These are phyloP conservation scores for Ciconia stormi DNA, from an alignment of 2,113 vertebrate genomes.

Conservation along the genomic window DNA sequence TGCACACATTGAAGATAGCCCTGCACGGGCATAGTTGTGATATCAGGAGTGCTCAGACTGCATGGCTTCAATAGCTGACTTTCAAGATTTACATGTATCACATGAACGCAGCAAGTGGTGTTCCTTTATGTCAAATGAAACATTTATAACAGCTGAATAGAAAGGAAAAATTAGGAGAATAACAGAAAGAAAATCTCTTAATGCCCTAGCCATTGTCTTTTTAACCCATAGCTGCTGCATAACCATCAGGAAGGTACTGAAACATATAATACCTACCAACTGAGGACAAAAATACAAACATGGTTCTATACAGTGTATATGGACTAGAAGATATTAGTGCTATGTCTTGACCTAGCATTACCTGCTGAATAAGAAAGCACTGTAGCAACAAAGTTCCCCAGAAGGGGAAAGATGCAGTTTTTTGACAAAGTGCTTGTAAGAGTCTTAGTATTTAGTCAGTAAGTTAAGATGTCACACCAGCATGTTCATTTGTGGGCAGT, in stretches of 20 bases:
- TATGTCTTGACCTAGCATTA: no score
- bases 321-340: background rate
- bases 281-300: background rate
- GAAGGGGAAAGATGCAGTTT: background rate
- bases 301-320: background rate
- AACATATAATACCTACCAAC: background rate
- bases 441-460: background rate
- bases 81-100: background rate
- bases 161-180: background rate
- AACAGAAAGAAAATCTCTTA: background rate
- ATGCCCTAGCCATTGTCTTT: background rate
- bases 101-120: background rate
- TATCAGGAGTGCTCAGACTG: background rate
- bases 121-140: background rate
- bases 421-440: background rate
- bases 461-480: background rate
- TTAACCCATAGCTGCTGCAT: background rate
- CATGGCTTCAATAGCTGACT: background rate
- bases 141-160: background rate
- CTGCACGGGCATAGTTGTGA: fast-evolving
- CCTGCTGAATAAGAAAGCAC: background rate
- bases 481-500: background rate
- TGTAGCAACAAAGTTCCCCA: background rate
- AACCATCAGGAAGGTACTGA: background rate
- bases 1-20: no score